Evolutionary conservation across 1,140 invertebrate genomes (phyloP), one percentile per base, ranked within the genome.

Genomic region (Grapholita molesta): DNA sequence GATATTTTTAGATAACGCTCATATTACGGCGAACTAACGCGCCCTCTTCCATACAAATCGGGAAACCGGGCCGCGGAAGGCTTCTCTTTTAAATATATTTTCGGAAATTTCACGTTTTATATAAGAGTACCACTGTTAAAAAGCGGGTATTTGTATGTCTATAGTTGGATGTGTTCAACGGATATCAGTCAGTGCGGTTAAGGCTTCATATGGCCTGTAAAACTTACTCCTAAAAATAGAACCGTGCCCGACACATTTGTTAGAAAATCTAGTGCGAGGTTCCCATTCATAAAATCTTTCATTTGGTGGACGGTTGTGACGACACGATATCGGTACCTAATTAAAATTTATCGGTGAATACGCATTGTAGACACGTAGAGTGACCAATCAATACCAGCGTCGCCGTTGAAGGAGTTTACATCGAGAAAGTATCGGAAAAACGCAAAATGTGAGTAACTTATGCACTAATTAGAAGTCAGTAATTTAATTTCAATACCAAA

Each of bases 1-100:
- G 80, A 78, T 91, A 91, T 91, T 91, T 90, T 91, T 91, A 91
- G 89, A 88, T 84, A 78, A 86, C 89, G 85, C 83, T 77, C 82
- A 83, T 83, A 88, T 84, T 86, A 84, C 68, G 76, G 81, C 73
- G 78, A 81, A 85, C 80, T 74, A 83, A 74, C 81, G 89, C 89
- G 86, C 89, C 89, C 88, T 91, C 89, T 90, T 72, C 77, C 88
- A 88, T 86, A 85, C 86, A 88, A 89, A 85, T 84, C 75, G 81
- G 79, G 76, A 88, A 89, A 87, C 80, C 76, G 68, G 66, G 78
- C 80, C 77, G 77, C 74, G 80, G 78, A 84, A 87, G 88, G 83
- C 86, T 86, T 85, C 82, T 78, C 76, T 79, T 83, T 77, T 78
- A 71, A 78, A 79, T 79, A 75, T 83, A 84, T 86, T 83, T 84